Evolutionary conservation across 2,888 invertebrate species (phyloP), one percentile per base, ranked within the genome.

Genomic region (Odontocolon sp.): DNA sequence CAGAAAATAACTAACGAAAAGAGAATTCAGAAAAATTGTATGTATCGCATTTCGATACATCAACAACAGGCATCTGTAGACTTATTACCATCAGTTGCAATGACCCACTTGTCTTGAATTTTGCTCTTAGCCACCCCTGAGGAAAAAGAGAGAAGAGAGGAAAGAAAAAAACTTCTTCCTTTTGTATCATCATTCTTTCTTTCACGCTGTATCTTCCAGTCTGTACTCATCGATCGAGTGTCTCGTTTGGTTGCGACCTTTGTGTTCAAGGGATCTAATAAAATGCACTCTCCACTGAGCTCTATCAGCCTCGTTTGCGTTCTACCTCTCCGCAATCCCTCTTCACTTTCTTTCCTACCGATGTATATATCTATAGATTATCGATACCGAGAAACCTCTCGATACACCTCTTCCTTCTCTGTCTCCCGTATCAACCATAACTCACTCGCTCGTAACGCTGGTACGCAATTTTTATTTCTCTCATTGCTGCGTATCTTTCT

Each of bases 41-140:
- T n/a, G n/a, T n/a, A n/a, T n/a, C n/a, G n/a, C n/a, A n/a, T n/a
- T n/a, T n/a, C n/a, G n/a, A n/a, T n/a, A n/a, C n/a, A n/a, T n/a
- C n/a, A n/a, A n/a, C n/a, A n/a, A n/a, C n/a, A n/a, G n/a, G n/a
- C n/a, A n/a, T n/a, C n/a, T n/a, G 23, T 11, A 59, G 9, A 50
- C 66, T 67, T 67, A 42, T 59, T 66, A 42, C 57, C 61, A 38
- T 66, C 45, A 36, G 9, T 50, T 59, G 42, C 61, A 67, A 67
- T 61, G 67, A 42, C 45, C 52, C 52, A 66, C 56, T n/a, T n/a
- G n/a, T n/a, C 18, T 31, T 21, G 36, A 33, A n/a, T 56, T 33
- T 36, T 21, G 21, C 45, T n/a, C 9, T 8, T 3, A n/a, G 45
- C 21, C n/a, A n/a, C n/a, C 23, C n/a, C 3, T n/a, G 21, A 45